phyloP scores from a whole-genome alignment of 2,113 vertebrate genomes.

The Shinisaurus crocodilurus region DNA sequence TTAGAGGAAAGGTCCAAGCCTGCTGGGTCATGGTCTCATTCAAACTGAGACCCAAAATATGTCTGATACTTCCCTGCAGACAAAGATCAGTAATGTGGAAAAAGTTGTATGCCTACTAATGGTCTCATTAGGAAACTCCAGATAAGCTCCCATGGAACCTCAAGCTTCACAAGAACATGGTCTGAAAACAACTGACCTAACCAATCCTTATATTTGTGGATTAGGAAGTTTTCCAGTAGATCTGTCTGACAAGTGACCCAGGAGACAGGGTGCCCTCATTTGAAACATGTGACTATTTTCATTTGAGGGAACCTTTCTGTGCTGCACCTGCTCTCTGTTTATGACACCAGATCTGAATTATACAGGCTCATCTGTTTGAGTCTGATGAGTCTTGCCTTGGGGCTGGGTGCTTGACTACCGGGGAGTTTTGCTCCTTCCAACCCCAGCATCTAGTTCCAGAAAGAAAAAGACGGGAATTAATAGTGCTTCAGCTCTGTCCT shows the following conservation, averaged over 20 bases:
- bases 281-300: not conserved
- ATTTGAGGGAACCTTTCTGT: conserved; percentile 1
- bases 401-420: not conserved
- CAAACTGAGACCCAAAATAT: not conserved
- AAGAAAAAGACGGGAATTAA: not conserved
- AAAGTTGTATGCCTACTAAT: not conserved
- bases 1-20: not conserved
- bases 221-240: not conserved
- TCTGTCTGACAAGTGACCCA: not conserved
- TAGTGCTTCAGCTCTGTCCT: not conserved
- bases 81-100: not conserved
- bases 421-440: not conserved
- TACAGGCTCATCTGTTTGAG: not conserved
- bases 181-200: not conserved
- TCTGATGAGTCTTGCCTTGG: not conserved
- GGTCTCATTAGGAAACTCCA: not conserved
- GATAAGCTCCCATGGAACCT: not conserved
- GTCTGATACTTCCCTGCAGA: not conserved
- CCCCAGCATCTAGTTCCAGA: not conserved
- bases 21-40: not conserved
- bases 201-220: not conserved
- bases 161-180: not conserved
- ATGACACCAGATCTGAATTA: conserved; percentile 10
- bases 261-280: not conserved
- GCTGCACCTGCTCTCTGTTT: conserved; percentile 36